These are phyloP conservation scores for Sisor rabdophorus DNA, from an alignment of 2,113 vertebrate species.

Conservation along the genomic window DNA sequence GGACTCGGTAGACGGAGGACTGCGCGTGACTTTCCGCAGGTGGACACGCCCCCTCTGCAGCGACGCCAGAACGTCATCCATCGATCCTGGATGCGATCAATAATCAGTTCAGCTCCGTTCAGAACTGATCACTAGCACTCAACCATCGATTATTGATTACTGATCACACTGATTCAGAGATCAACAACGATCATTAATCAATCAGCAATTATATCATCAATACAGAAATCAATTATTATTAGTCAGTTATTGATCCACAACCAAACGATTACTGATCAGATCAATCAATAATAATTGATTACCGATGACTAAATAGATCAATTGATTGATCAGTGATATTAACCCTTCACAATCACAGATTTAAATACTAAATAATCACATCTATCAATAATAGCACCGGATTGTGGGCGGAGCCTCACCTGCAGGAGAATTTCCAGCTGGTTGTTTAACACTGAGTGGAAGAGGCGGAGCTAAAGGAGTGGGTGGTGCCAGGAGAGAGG, in stretches of 20 bases:
- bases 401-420: slow-evolving; percentile 67
- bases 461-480: slow-evolving; percentile 31
- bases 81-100: slow-evolving; percentile 71
- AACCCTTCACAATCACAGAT: no score
- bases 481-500: not conserved
- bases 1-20: not conserved
- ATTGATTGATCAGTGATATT: not conserved
- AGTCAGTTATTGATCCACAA: not conserved
- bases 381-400: not conserved
- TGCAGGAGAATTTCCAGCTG: slow-evolving; percentile 59
- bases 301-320: not conserved
- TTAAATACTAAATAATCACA: not conserved
- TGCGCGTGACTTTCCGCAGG: slow-evolving; percentile 66
- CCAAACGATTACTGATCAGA: not conserved
- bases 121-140: not conserved
- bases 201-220: not conserved
- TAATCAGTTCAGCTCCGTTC: not conserved
- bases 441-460: slow-evolving; percentile 58
- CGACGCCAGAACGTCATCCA: slow-evolving; percentile 92
- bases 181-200: not conserved
- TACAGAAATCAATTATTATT: not conserved
- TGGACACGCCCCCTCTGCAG: slow-evolving; percentile 72
- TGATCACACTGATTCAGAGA: not conserved
- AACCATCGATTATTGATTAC: not conserved
- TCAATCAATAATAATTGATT: not conserved